phyloP scores from a whole-genome alignment of 1,140 invertebrate species.

The Anagrus nilaparvatae region DNA sequence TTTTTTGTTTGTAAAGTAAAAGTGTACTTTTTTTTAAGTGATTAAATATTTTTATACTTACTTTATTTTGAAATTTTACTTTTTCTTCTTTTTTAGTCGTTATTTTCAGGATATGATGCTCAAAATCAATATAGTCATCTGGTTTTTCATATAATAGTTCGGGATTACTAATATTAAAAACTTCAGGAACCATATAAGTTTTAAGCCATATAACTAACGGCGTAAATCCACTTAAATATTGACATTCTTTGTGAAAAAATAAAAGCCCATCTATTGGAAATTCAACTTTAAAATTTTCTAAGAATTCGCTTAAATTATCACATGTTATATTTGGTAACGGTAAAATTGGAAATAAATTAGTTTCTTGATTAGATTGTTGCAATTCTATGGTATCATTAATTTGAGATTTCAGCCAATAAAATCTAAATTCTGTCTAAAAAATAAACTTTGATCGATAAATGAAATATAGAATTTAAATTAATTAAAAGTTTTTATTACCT shows the following conservation, averaged over 20 bases:
- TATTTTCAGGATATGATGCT: constrained; percentile 18
- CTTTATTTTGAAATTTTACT: background rate
- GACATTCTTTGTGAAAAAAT: constrained; percentile 70
- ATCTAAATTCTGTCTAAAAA: constrained; percentile 62
- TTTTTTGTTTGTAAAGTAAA: no score
- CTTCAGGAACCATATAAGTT: constrained; percentile 75
- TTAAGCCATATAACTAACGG: constrained; percentile 85
- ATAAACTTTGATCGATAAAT: constrained; percentile 17
- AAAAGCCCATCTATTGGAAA: constrained; percentile 42
- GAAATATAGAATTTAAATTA: constrained; percentile 4
- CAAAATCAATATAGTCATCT: constrained; percentile 31
- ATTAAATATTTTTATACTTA: no score
- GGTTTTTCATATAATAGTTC: constrained; percentile 33
- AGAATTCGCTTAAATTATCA: constrained; percentile 29
- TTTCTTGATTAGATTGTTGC: constrained; percentile 21
- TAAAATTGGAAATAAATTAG: constrained; percentile 46
- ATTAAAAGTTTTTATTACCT: constrained; percentile 45
- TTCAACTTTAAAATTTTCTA: constrained; percentile 22
- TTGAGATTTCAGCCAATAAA: constrained; percentile 64
- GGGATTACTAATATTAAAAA: constrained; percentile 50
- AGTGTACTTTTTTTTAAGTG: no score
- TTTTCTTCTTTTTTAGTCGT: constrained; percentile 6
- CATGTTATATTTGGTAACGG: constrained; percentile 41
- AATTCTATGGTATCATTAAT: constrained; percentile 49
- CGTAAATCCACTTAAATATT: constrained; percentile 67